Evolutionary conservation across 2,888 invertebrate species (phyloP), one percentile per base, ranked within the genome.

Genomic region (Colletes collaris): DNA sequence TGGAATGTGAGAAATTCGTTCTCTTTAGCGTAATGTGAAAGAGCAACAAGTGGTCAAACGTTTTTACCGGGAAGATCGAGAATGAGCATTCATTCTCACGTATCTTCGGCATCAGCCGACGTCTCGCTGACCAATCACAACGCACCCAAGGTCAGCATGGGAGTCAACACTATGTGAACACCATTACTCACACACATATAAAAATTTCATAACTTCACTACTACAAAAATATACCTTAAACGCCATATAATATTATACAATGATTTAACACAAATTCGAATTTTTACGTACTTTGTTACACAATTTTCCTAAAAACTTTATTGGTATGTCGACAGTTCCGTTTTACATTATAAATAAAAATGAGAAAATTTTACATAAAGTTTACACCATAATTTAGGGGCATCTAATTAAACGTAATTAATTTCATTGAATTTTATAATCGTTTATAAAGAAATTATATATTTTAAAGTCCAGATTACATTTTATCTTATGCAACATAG

Each of bases 41-140:
- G 8, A 82, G 82, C 86, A 90, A 87, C 87, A 90, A 87, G 89
- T 90, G 80, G 76, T 50, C 55, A 59, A 27, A 37, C n/a, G 40
- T 55, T 75, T 77, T 71, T 58, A 58, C 64, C 68, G 44, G 69
- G 40, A 65, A 66, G 81, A 77, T 73, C 50, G 72, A 72, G 68
- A 81, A 69, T 81, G 80, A 78, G 82, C 80, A 73, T 71, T 75
- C 56, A 64, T 68, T 70, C 73, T 66, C 52, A 44, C 66, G 70
- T 66, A 76, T n/a, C 64, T 79, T 66, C 82, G 63, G 63, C 71
- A 85, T 90, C 90, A 90, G 89, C 89, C 81, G 89, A 90, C 84
- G 40, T 67, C 73, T 49, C 74, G 68, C 69, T 73, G 85, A 82
- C 90, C 90, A 90, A 90, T 90, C 88, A 78, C 81, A 67, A 69